Percentiles rank a stretch among this genome's conserved stretches.
These are phyloP conservation scores for Mactromeris polynyma DNA, from an alignment of 2,888 invertebrate genomes.

Conservation along the genomic window DNA sequence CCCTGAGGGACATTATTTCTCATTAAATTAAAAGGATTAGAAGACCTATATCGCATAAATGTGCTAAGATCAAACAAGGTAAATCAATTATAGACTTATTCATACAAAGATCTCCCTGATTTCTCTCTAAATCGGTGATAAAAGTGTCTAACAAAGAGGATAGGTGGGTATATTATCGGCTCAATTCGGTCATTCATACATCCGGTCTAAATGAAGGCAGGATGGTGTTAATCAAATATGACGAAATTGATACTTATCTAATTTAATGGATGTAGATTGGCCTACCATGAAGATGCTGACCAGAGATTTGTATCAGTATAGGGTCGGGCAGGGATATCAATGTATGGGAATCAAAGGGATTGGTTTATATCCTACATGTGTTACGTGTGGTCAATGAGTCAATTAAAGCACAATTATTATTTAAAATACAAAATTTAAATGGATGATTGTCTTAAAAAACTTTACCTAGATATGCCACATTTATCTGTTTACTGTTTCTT, in stretches of 20 bases:
- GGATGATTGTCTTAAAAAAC: too few relatives aligned
- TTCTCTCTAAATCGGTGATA: background rate
- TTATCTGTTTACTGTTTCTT: too few relatives aligned
- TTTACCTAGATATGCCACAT: too few relatives aligned
- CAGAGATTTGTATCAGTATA: background rate
- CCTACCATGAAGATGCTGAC: background rate
- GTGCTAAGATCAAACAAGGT: constrained; percentile 33
- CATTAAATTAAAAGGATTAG: constrained; percentile 18
- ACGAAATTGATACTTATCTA: background rate
- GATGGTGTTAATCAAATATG: constrained; percentile 16
- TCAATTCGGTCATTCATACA: background rate
- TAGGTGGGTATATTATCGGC: constrained; percentile 15
- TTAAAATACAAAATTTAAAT: too few relatives aligned
- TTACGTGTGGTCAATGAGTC: too few relatives aligned
- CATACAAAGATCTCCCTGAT: constrained; percentile 9
- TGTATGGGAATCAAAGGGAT: background rate
- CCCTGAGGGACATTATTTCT: constrained; percentile 17
- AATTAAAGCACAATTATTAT: too few relatives aligned
- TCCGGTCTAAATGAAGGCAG: background rate
- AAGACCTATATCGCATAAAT: constrained; percentile 9
- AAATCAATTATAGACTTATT: constrained; percentile 28
- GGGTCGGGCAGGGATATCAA: background rate
- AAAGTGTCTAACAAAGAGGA: constrained; percentile 3
- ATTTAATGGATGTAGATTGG: background rate
- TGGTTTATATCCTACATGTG: background rate